phyloP scores from a whole-genome alignment of 2,888 invertebrate genomes.

The Tortrix viridana region DNA sequence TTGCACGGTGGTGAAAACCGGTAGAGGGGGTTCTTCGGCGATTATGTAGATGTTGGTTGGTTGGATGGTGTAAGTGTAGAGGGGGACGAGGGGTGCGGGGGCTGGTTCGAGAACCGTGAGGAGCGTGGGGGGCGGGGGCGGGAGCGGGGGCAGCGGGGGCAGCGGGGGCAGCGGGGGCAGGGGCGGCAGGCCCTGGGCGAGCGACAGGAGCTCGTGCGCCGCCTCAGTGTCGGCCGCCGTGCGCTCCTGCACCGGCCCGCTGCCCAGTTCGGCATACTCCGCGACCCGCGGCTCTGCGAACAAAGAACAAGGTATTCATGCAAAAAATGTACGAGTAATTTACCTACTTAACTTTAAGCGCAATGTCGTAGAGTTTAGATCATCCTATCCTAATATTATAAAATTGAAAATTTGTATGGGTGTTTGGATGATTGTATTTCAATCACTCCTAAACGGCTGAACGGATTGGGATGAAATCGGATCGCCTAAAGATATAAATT shows the following conservation, averaged over 20 bases:
- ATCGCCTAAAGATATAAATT: too few species aligned
- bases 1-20: constrained; percentile 61
- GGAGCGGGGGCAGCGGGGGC: constrained; percentile 87
- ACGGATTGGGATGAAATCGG: too few species aligned
- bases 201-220: constrained; percentile 91
- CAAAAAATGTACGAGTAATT: too few species aligned
- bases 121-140: constrained; percentile 85
- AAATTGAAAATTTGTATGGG: too few species aligned
- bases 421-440: too few species aligned
- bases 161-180: constrained; percentile 88
- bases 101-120: constrained; percentile 57
- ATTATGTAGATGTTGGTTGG: constrained; percentile 70
- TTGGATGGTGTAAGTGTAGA: constrained; percentile 88
- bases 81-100: constrained; percentile 63
- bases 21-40: constrained; percentile 61
- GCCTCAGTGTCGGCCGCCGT: constrained; percentile 94
- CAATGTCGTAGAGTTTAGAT: too few species aligned
- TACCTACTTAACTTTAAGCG: too few species aligned
- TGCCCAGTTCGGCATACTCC: constrained; percentile 72
- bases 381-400: too few species aligned
- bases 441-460: too few species aligned
- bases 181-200: constrained; percentile 91
- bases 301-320: constrained; percentile 38
- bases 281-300: constrained; percentile 53
- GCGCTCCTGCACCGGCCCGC: constrained; percentile 77